Percentiles rank a stretch among this genome's conserved stretches.
These are phyloP conservation scores for Drosophila sordidula DNA, from an alignment of 2,888 invertebrate genomes.

Conservation along the genomic window DNA sequence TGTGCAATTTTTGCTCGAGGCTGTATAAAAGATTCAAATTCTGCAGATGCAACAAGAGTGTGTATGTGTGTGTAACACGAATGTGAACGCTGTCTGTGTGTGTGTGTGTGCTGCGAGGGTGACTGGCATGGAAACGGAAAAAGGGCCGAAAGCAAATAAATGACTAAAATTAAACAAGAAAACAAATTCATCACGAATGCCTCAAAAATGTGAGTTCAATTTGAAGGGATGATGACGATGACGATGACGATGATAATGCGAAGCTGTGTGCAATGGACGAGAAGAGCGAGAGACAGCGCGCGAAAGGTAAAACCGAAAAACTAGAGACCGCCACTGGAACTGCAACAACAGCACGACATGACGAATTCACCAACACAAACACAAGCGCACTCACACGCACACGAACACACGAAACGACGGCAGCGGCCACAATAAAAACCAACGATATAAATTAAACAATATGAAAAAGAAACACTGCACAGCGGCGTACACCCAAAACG, in stretches of 20 bases:
- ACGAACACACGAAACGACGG: conserved; percentile 36
- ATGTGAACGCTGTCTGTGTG: conserved; percentile 17
- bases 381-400: conserved; percentile 22
- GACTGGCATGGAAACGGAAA: conserved; percentile 35
- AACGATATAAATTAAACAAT: conserved; percentile 80
- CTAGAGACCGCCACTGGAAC: conserved; percentile 26
- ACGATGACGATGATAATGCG: conserved; percentile 23
- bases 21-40: conserved; percentile 40
- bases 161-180: conserved; percentile 74
- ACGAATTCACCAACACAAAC: conserved; percentile 44
- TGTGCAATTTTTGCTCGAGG: conserved; percentile 38
- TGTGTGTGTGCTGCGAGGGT: conserved; percentile 44
- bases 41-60: conserved; percentile 41
- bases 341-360: conserved; percentile 48
- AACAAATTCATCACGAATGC: conserved; percentile 72
- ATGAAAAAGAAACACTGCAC: conserved; percentile 76
- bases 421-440: conserved; percentile 72
- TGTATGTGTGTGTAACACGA: conserved; percentile 2
- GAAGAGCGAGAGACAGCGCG: conserved; percentile 15
- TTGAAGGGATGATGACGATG: conserved; percentile 43
- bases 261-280: conserved; percentile 41
- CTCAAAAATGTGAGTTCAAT: conserved; percentile 60
- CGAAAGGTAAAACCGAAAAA: conserved; percentile 34
- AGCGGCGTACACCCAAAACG: conserved; percentile 60
- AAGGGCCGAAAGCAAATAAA: conserved; percentile 61